Base-by-base conservation (phyloP, 2,888 invertebrate genomes). In the Zygogramma bicolorata region DNA sequence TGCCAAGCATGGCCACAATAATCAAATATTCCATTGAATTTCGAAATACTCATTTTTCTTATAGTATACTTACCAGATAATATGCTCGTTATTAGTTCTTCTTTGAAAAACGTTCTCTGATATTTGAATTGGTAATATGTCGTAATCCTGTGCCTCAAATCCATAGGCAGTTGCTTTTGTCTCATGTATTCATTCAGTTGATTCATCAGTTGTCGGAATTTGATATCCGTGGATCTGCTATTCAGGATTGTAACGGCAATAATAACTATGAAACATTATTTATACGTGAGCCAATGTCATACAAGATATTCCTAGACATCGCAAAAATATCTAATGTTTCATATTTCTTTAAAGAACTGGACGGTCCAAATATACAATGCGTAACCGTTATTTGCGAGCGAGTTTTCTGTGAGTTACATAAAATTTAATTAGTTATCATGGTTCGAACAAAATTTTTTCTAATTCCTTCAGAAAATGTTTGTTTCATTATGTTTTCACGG, bases 111-210 rank as follows among this genome's bases (percentile, higher is more conserved):
- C 69, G 83, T 85, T 29, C 85, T 84, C 62, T 84, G 82, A 73
- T 86, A 88, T 8, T 87, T 86, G 79, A 86, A 84, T 60, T 84
- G 76, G 71, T 88, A 88, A 75, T 85, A 88, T 49, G 83, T 77
- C 8, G 84, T 68, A 1, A 89, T 80, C 40, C 87, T 84, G 27
- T 80, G 76, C 53, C 84, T 85, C 79, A 88, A 84, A 22, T 84
- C 80, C 3, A 74, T 29, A 0, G 88, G 86, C 42, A 88, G 77
- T 62, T 87, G 86, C 63, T 87, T 88, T 34, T 85, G 85, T 4
- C 79, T 79, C 66, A 86, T 83, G 71, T 87, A 89, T 31, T 87
- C 86, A 1, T 79, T 73, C 13, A 88, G 73, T 79, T 88, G 87
- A 70, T 86, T 84, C 62, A 88, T 83, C 6, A 87, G 82, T 72